Percentiles rank a stretch among this genome's conserved stretches.
Conservation (phyloP, 2,797 vertebrate genomes). For the Falco rusticolus region DNA sequence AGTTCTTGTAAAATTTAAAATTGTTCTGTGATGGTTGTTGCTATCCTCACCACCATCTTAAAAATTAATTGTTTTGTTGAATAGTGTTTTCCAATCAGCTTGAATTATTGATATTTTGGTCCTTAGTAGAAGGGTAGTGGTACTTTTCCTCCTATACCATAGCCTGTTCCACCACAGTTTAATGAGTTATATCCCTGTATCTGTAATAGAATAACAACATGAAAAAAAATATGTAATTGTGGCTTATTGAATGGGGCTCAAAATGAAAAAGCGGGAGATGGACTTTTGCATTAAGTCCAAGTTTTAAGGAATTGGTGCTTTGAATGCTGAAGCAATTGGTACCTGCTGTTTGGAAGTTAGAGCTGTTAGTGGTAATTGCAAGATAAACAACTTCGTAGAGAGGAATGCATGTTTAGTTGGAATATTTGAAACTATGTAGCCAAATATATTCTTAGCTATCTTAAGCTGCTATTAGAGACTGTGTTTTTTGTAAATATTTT, state of each 20-base stretch:
- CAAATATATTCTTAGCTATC: neutral
- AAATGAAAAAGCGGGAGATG: neutral
- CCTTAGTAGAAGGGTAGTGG: slow-evolving; percentile 76
- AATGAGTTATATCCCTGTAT: slow-evolving; percentile 47
- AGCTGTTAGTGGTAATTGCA: neutral
- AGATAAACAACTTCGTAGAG: neutral
- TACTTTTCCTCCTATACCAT: slow-evolving; percentile 64
- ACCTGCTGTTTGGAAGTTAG: neutral
- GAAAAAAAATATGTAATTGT: slow-evolving; percentile 57
- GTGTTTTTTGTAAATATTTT: neutral
- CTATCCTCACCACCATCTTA: slow-evolving; percentile 76
- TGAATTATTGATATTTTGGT: slow-evolving; percentile 84
- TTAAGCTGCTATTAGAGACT: neutral
- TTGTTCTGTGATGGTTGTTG: slow-evolving; percentile 73
- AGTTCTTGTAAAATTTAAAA: slow-evolving; percentile 59
- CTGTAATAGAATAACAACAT: slow-evolving; percentile 49
- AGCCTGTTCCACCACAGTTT: slow-evolving; percentile 59
- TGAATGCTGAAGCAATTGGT: neutral
- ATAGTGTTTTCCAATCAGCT: slow-evolving; percentile 82
- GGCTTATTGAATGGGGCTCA: neutral
- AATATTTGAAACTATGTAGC: neutral
- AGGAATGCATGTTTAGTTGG: neutral
- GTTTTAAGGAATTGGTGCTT: neutral
- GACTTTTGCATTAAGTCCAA: neutral
- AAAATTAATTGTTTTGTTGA: slow-evolving; percentile 86